Evolutionary conservation across 1,140 invertebrate species (phyloP).

Genomic region (Diploscapter pachys): DNA sequence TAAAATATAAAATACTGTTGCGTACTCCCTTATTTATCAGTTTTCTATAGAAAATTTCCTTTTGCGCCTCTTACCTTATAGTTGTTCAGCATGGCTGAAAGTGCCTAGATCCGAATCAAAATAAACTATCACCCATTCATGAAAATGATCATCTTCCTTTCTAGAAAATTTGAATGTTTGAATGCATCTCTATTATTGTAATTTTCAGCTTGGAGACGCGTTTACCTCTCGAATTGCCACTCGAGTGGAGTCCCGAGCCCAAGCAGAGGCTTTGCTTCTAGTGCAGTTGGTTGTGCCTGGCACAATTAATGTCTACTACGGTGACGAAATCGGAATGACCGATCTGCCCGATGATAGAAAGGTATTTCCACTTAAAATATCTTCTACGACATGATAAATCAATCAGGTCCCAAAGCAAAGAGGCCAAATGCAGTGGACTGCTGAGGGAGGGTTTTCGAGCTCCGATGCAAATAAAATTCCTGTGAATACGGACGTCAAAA

Average conservation of each 20-base stretch:
- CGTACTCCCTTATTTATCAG: too few relatives aligned
- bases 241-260: constrained; percentile 32
- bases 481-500: constrained; percentile 28
- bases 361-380: constrained; percentile 1
- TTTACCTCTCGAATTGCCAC: constrained; percentile 36
- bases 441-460: constrained; percentile 30
- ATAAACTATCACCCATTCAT: neutral
- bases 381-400: neutral
- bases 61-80: too few relatives aligned
- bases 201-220: constrained; percentile 37
- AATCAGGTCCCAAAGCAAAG: constrained; percentile 26
- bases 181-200: neutral
- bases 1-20: too few relatives aligned
- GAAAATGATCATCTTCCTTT: too few relatives aligned
- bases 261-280: constrained; percentile 39
- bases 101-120: neutral
- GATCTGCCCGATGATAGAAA: constrained; percentile 38
- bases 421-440: constrained; percentile 42
- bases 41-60: too few relatives aligned
- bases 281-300: constrained; percentile 40
- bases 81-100: neutral
- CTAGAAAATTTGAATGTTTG: too few relatives aligned
- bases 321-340: constrained; percentile 42
- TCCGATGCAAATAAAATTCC: constrained; percentile 16
- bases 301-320: constrained; percentile 40